These are phyloP conservation scores for Epinotia nisella DNA, from an alignment of 2,888 invertebrate species.

Conservation along the genomic window DNA sequence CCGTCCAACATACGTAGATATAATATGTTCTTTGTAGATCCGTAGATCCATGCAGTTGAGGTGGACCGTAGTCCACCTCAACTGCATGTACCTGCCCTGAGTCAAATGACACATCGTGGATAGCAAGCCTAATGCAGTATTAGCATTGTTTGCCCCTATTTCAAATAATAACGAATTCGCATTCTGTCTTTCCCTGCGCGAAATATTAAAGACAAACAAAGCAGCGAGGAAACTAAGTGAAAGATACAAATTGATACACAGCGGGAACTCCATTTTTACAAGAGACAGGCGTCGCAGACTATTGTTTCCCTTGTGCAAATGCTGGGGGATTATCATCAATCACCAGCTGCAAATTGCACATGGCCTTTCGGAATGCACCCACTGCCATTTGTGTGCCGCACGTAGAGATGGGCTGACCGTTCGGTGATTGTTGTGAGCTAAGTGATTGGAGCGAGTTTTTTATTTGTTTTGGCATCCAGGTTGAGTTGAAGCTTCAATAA, in stretches of 20 bases:
- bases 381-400: slow-evolving; percentile 70
- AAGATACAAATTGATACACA: slow-evolving; percentile 44
- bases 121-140: not conserved
- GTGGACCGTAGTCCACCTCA: too few relatives aligned
- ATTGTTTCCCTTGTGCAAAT: slow-evolving; percentile 70
- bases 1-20: too few relatives aligned
- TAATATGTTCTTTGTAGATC: too few relatives aligned
- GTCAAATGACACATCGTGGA: too few relatives aligned
- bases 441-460: slow-evolving; percentile 21
- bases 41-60: too few relatives aligned
- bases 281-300: slow-evolving; percentile 49
- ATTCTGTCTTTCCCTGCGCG: not conserved
- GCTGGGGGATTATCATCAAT: slow-evolving; percentile 79
- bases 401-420: slow-evolving; percentile 37
- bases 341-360: slow-evolving; percentile 78
- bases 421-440: not conserved
- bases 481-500: not conserved
- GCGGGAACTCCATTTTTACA: slow-evolving; percentile 56
- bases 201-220: slow-evolving; percentile 30
- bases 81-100: too few relatives aligned
- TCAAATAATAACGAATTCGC: slow-evolving; percentile 5
- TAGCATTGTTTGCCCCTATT: not conserved
- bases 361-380: slow-evolving; percentile 76
- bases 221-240: slow-evolving; percentile 36
- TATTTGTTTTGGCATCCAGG: not conserved